Evolutionary conservation across 2,797 vertebrate genomes (phyloP), one percentile per base, ranked within the genome.

Genomic region (Neostethus bicornis): DNA sequence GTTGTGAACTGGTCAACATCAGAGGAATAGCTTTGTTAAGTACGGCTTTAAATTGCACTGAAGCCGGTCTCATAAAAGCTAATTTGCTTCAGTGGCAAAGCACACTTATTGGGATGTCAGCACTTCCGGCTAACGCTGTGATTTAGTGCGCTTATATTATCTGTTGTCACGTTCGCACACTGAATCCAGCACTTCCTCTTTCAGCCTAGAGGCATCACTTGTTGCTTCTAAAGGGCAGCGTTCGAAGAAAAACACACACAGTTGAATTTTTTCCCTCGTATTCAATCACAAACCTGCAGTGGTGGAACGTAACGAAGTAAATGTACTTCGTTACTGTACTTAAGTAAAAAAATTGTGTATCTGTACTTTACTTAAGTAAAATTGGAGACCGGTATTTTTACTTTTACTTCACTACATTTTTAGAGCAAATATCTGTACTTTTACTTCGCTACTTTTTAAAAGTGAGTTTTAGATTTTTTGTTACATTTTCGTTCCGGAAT

Each of bases 1-100:
- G 2, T 42, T 62, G 25, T 67, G 39, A n/a, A 2, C 35, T 19
- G 35, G 50, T 56, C 59, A 44, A 34, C 56, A 45, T 60, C 57
- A 79, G 80, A 84, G 84, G 72, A 62, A 78, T 81, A 60, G 84
- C 85, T 88, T 85, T 88, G 82, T 87, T 85, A 86, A 86, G 82
- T 75, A 74, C 81, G 76, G 70, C 70, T 66, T 69, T 85, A 80
- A 88, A 87, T 75, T 80, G 73, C 82, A 76, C 74, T 11, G 74
- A 82, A 83, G 76, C 80, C 74, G 71, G 69, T 57, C 85, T 83
- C 87, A 86, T 88, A 87, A 87, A 89, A 86, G 82, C 75, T 81
- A 83, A 83, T 86, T 86, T 86, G 77, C 83, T 68, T 63, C 79
- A 75, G 75, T 70, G 72, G 79, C 62, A 71, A 60, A 75, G 72